These are phyloP conservation scores for Mycalesis mineus DNA, from an alignment of 2,888 invertebrate species.

Conservation along the genomic window DNA sequence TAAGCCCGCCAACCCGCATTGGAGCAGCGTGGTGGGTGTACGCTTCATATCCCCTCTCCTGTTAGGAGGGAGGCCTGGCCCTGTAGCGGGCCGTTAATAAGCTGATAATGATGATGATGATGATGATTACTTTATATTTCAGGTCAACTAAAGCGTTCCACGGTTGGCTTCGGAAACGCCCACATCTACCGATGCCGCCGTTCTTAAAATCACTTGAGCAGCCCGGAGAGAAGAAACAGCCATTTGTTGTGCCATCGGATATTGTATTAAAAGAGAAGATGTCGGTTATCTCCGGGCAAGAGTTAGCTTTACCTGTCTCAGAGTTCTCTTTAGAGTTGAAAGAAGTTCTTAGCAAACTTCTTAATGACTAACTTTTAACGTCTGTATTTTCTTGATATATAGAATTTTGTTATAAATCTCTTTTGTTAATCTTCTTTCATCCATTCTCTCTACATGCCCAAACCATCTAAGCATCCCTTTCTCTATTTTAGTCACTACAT, in stretches of 20 bases:
- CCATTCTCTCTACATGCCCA: too few species aligned
- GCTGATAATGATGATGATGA: too few species aligned
- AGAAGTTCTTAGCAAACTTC: conserved; percentile 59
- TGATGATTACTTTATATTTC: conserved; percentile 24
- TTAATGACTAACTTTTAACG: conserved; percentile 40
- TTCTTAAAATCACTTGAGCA: conserved; percentile 42
- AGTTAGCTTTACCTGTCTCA: conserved; percentile 61
- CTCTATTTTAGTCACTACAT: too few species aligned
- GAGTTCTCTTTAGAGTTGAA: conserved; percentile 62
- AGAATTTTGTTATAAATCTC: not conserved
- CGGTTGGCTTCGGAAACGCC: conserved; percentile 51
- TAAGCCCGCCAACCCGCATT: too few species aligned
- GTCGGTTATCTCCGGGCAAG: conserved; percentile 39
- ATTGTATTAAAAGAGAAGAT: conserved; percentile 46
- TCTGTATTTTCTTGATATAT: not conserved
- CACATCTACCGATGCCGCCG: conserved; percentile 57
- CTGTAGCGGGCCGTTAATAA: too few species aligned
- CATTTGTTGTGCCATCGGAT: conserved; percentile 65
- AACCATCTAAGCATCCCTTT: too few species aligned
- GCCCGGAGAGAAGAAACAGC: conserved; percentile 50
- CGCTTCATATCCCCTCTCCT: too few species aligned
- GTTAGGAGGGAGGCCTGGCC: too few species aligned
- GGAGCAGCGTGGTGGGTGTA: too few species aligned
- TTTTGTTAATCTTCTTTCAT: too few species aligned
- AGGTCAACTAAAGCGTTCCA: conserved; percentile 69